Percentiles rank a stretch among this genome's conserved stretches.
phyloP scores from a whole-genome alignment of 2,888 invertebrate genomes.

The Tetheella fluctuosa region DNA sequence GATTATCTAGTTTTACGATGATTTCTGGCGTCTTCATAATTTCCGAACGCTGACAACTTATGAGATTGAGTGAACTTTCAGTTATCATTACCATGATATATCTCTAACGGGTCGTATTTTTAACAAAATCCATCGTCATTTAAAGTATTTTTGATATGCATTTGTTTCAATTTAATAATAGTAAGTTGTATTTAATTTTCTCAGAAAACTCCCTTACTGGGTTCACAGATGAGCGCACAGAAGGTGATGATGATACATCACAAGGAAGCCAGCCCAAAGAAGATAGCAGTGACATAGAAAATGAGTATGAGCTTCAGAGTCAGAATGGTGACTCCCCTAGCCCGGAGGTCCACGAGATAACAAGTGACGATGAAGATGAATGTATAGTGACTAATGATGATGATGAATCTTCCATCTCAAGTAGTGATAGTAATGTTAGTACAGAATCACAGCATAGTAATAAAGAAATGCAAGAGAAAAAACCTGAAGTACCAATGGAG shows the following conservation, averaged over 20 bases:
- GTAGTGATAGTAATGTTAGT: conserved; percentile 82
- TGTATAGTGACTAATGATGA: conserved; percentile 80
- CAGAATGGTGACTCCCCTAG: conserved; percentile 72
- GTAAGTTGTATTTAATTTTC: conserved; percentile 15
- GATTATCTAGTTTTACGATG: conserved; percentile 62
- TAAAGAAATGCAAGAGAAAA: conserved; percentile 80
- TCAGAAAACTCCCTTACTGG: conserved; percentile 21
- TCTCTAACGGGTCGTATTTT: conserved; percentile 16
- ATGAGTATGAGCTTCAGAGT: conserved; percentile 66
- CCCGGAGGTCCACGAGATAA: conserved; percentile 81
- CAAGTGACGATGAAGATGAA: conserved; percentile 85
- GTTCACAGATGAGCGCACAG: conserved; percentile 74
- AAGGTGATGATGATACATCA: conserved; percentile 80
- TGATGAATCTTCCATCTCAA: conserved; percentile 83
- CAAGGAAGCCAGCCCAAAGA: conserved; percentile 78
- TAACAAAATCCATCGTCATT: neutral
- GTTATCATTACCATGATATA: conserved; percentile 27
- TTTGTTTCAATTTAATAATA: conserved; percentile 5
- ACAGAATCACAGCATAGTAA: conserved; percentile 81
- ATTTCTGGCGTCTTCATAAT: conserved; percentile 61
- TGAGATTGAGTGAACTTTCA: conserved; percentile 36
- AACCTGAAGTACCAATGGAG: conserved; percentile 79
- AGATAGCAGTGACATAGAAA: conserved; percentile 74
- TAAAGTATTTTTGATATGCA: neutral
- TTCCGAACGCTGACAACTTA: conserved; percentile 49